Base-by-base conservation (phyloP, 2,113 vertebrate species). In the Galeopterus variegatus region DNA sequence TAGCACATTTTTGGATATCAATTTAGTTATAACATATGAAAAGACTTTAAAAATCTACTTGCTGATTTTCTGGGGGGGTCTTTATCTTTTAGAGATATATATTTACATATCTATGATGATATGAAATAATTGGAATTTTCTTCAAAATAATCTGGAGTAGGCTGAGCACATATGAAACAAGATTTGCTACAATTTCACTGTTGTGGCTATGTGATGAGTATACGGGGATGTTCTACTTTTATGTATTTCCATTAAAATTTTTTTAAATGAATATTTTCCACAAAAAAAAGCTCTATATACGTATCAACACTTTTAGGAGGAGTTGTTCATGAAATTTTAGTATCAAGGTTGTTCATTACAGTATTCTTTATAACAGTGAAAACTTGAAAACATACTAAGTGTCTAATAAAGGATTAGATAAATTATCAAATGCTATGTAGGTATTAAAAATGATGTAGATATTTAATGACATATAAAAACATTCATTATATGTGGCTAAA, bases 71-170 rank as follows among this genome's bases (percentile, higher is more conserved):
- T 64, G 31, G 17, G 84, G n/a, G 17, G 84, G n/a, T 75, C n/a
- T 93, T 84, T 72, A 56, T 41, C 60, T 93, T 91, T 84, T 69
- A 94, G 52, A 96, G 88, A 93, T 62, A 87, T 12, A 52, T 62
- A 85, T 41, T 60, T 89, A 94, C 45, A 11, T 82, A 76, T 58
- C 70, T 86, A 81, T 72, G 56, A 90, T 72, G 18, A 93, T 85
- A 91, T 91, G 15, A 95, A 94, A 48, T 52, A 62, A 70, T 6
- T 82, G 24, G 6, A 12, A 50, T 56, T 87, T 82, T 67, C 50
- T 80, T 88, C 33, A 81, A 90, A 97, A 82, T 79, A 93, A 82
- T 62, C 24, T 62, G 62, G 12, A 75, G 3, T 54, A 56, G 28
- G 41, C 10, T 75, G 12, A 48, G 6, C 23, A 70, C 0, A 83